phyloP scores from a whole-genome alignment of 2,797 vertebrate genomes.

The Mallotus villosus region DNA sequence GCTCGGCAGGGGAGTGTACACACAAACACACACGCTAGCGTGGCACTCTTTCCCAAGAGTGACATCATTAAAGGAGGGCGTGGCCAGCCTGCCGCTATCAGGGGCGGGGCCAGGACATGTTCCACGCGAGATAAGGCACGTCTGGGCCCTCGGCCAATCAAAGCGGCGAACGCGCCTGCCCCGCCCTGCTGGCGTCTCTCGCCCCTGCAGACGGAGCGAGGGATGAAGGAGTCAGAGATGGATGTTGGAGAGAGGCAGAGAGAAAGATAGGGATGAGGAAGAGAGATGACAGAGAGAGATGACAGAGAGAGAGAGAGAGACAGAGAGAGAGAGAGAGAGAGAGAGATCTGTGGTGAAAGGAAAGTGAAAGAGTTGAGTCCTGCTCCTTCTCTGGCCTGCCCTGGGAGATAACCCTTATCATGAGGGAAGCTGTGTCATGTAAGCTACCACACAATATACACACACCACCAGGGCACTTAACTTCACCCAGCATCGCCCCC shows the following conservation, averaged over 20 bases:
- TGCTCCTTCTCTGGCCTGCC: not conserved
- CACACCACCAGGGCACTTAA: no score
- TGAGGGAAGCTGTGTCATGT: slow-evolving; percentile 26
- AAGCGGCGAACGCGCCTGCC: slow-evolving; percentile 58
- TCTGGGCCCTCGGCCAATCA: slow-evolving; percentile 69
- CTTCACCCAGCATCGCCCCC: not conserved
- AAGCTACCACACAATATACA: slow-evolving; percentile 29
- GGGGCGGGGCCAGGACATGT: slow-evolving; percentile 82
- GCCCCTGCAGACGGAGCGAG: slow-evolving; percentile 26
- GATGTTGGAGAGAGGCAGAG: not conserved
- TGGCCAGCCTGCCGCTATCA: slow-evolving; percentile 79
- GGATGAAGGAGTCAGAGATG: slow-evolving; percentile 26
- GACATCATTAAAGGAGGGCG: slow-evolving; percentile 74
- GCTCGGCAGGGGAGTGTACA: slow-evolving; percentile 42
- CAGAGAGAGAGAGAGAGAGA: no score
- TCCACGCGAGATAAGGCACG: slow-evolving; percentile 82
- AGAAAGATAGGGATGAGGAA: slow-evolving; percentile 12
- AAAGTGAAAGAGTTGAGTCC: not conserved
- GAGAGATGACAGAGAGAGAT: slow-evolving; percentile 13
- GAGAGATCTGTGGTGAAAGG: not conserved
- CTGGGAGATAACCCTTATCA: slow-evolving; percentile 77
- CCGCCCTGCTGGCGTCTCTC: slow-evolving; percentile 56
- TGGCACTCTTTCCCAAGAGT: slow-evolving; percentile 27
- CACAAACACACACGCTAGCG: slow-evolving; percentile 19
- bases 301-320: not conserved